These are phyloP conservation scores for Arenaria interpres DNA, from an alignment of 2,113 vertebrate species.

Conservation along the genomic window DNA sequence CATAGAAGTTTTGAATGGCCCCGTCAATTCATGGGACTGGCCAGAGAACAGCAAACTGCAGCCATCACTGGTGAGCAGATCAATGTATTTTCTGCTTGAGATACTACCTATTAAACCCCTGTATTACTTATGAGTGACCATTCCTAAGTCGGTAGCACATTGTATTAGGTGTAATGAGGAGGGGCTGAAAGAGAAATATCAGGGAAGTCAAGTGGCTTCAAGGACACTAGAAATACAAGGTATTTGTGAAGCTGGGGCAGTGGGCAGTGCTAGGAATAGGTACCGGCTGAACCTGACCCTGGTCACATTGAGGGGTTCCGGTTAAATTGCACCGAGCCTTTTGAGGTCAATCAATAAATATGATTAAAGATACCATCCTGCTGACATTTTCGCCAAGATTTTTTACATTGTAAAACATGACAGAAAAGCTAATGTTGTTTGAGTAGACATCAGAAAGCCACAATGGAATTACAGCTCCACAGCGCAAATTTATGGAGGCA, in stretches of 20 bases:
- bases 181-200: not conserved
- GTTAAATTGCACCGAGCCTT: not conserved
- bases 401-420: conserved; percentile 41
- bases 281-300: not conserved
- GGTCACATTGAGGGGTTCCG: not conserved
- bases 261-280: not conserved
- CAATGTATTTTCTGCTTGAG: not conserved
- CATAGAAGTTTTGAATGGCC: not conserved
- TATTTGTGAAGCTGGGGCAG: not conserved
- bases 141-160: not conserved
- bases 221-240: not conserved
- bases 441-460: conserved; percentile 55
- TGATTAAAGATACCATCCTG: conserved; percentile 42
- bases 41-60: not conserved
- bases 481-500: not conserved
- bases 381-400: conserved; percentile 49
- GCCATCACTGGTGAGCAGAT: not conserved
- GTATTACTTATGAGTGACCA: not conserved
- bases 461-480: conserved; percentile 38
- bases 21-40: not conserved
- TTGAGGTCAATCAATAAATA: conserved; percentile 35
- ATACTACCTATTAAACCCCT: not conserved
- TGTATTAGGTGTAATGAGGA: not conserved
- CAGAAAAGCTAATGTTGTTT: conserved; percentile 45
- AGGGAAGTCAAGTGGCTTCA: not conserved